Base-by-base conservation (phyloP, 2,888 invertebrate species). In the Prenolepis imparis region DNA sequence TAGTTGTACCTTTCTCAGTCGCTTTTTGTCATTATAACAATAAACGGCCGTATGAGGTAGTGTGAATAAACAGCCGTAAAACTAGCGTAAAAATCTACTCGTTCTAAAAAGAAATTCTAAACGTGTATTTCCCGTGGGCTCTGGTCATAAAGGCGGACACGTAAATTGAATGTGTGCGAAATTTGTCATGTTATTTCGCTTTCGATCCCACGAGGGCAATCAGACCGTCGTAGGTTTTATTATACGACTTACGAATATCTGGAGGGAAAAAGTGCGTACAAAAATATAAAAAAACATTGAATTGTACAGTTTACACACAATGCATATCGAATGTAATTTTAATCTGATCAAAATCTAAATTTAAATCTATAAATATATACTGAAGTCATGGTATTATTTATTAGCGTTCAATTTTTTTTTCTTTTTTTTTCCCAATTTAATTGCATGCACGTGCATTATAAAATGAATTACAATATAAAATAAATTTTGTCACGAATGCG, bases 41-140 rank as follows among this genome's bases (percentile, higher is more conserved):
- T 55, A 68, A 59, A 68, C 77, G 66, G 32, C 59, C 55, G 32
- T 36, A 67, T 67, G n/a, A 75, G 57, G 39, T 52, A 41, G 24
- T 41, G 18, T 55, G 57, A 74, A 80, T 68, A 75, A 86, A 80
- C 82, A 74, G 70, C 78, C 68, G 66, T 64, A 83, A 66, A 64
- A 63, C 63, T 77, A 80, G 67, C 48, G 48, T 87, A 75, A 77
- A 57, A 70, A 84, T 55, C 63, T 24, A 64, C 83, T 59, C n/a
- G 39, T 82, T 66, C 83, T 61, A 66, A 44, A 52, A 89, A 81
- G 88, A 88, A 88, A 89, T 86, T 84, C 84, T 82, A 89, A 70
- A 85, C 85, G 77, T 83, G 81, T 84, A 87, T 88, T 89, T 88
- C 87, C 88, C 83, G 84, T 72, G 88, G 83, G 84, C 11, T 64